These are phyloP conservation scores for Vandiemenella viatica DNA, from an alignment of 2,888 invertebrate species.

Conservation along the genomic window DNA sequence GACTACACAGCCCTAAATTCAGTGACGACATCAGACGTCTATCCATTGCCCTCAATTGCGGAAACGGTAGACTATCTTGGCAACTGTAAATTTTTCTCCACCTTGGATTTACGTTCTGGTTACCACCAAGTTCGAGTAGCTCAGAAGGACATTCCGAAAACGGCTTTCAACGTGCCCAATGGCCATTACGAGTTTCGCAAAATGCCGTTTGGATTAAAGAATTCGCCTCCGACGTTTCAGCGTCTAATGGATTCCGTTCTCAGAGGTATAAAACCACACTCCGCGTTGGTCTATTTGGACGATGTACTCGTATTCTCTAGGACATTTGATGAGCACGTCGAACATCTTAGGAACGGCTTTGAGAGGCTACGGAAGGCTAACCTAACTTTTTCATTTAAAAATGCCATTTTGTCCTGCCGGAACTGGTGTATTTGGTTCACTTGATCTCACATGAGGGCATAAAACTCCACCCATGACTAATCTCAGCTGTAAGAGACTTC, in stretches of 20 bases:
- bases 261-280: not conserved
- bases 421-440: not conserved
- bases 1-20: not conserved
- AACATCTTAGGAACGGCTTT: not conserved
- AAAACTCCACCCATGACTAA: not conserved
- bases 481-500: not conserved
- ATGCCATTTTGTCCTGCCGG: not conserved
- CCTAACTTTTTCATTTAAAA: not conserved
- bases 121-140: not conserved
- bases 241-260: not conserved
- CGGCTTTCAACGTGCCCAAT: not conserved
- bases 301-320: not conserved
- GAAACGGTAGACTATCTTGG: not conserved
- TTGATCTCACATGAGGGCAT: not conserved
- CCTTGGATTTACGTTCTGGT: not conserved
- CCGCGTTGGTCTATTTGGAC: not conserved
- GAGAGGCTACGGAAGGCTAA: not conserved
- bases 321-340: not conserved
- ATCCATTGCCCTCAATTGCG: not conserved
- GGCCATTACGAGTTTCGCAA: not conserved
- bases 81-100: not conserved
- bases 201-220: not conserved
- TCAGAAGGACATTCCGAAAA: not conserved
- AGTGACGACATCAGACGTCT: not conserved
- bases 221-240: not conserved